Conservation (phyloP, 2,113 vertebrate genomes). For the Erinaceus europaeus region DNA sequence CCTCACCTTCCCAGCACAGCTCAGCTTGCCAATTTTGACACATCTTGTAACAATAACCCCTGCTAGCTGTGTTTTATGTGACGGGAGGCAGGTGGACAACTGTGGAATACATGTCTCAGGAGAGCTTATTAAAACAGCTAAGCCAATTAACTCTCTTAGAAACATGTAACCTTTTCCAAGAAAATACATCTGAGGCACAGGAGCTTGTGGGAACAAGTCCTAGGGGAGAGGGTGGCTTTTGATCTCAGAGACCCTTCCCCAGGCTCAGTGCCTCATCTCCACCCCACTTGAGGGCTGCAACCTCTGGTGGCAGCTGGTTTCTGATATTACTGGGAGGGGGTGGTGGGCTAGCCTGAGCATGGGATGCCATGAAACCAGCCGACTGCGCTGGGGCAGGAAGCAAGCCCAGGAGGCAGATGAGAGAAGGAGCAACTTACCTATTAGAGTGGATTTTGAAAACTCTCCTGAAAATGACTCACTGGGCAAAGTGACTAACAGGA, state of each 20-base stretch:
- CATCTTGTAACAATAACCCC: slow-evolving; percentile 65
- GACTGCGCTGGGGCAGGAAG: not conserved
- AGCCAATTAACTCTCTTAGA: slow-evolving; percentile 80
- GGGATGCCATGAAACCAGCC: not conserved
- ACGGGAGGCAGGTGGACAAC: slow-evolving; percentile 68
- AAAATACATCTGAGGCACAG: slow-evolving; percentile 68
- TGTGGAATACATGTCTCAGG: slow-evolving; percentile 73
- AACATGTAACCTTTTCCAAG: slow-evolving; percentile 71
- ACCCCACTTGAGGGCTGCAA: not conserved
- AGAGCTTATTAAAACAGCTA: slow-evolving; percentile 80
- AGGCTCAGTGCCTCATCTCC: not conserved
- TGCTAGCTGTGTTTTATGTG: slow-evolving; percentile 55
- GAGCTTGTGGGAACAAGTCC: slow-evolving; percentile 76
- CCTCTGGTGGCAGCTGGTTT: not conserved
- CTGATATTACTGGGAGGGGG: not conserved
- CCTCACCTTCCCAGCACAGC: not conserved
- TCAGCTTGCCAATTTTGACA: slow-evolving; percentile 53
- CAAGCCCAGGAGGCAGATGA: not conserved
- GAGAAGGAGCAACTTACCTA: not conserved
- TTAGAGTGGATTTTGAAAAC: not conserved
- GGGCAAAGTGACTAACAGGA: not conserved
- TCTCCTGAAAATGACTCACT: not conserved
- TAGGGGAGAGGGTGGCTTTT: slow-evolving; percentile 55
- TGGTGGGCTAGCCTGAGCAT: not conserved
- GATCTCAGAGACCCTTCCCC: slow-evolving; percentile 65